Evolutionary conservation across 2,113 vertebrate genomes (phyloP).

Genomic region (Scatophagus argus): DNA sequence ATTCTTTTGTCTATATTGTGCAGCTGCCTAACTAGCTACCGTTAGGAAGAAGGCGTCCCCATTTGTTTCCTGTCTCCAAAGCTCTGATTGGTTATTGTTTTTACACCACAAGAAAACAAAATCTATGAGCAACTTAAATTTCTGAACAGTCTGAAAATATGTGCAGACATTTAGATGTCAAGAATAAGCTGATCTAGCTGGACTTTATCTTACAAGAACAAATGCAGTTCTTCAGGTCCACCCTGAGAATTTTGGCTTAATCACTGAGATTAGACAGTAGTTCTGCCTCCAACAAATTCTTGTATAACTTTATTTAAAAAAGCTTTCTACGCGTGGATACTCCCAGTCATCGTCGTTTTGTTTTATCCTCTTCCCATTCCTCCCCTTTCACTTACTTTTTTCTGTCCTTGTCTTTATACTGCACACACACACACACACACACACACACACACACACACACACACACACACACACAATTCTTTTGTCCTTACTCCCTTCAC

Average conservation of each 20-base stretch:
- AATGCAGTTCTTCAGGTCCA: not conserved
- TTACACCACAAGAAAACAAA: not conserved
- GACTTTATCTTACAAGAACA: too few species aligned
- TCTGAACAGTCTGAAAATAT: not conserved
- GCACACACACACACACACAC: constrained; percentile 67
- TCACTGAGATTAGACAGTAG: not conserved
- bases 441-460: too few species aligned
- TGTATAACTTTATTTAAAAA: not conserved
- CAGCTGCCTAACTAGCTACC: not conserved
- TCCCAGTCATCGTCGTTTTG: constrained; percentile 3
- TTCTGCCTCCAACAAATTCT: not conserved
- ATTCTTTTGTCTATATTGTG: too few species aligned
- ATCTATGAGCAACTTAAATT: not conserved
- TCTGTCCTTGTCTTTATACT: constrained; percentile 46
- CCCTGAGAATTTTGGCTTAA: not conserved
- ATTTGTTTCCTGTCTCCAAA: not conserved
- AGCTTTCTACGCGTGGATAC: not conserved
- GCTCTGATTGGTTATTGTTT: not conserved
- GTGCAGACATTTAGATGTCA: not conserved
- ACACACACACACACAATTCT: constrained; percentile 36
- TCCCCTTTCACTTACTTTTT: not conserved
- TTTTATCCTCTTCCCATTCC: not conserved
- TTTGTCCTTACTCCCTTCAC: constrained; percentile 24
- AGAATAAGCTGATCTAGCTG: not conserved
- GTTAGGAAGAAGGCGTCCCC: too few species aligned